These are phyloP conservation scores for Sarcoramphus papa DNA, from an alignment of 2,797 vertebrate species.

Conservation along the genomic window DNA sequence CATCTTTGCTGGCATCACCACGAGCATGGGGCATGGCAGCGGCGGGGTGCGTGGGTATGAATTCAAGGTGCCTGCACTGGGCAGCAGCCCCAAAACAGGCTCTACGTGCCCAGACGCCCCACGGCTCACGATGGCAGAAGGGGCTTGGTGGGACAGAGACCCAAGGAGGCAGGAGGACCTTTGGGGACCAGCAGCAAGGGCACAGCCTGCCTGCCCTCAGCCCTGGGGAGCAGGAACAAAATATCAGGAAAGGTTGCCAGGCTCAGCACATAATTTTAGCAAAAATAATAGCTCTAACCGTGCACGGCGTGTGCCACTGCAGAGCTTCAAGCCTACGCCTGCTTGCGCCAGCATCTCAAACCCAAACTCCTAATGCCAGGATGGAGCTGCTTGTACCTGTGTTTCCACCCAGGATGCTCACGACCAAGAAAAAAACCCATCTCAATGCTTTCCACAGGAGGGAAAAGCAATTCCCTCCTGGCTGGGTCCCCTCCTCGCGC, in stretches of 20 bases:
- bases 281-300: not conserved
- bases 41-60: fast-evolving
- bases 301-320: fast-evolving
- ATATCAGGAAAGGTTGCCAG: not conserved
- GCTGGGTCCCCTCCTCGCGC: not conserved
- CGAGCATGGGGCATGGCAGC: not conserved
- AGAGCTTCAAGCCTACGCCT: not conserved
- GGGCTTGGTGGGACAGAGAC: not conserved
- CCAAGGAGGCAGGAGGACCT: not conserved
- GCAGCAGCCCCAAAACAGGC: not conserved
- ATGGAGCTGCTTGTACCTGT: not conserved
- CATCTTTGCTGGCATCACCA: not conserved
- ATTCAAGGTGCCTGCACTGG: not conserved
- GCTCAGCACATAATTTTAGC: not conserved
- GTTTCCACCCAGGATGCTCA: not conserved
- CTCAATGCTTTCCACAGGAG: not conserved
- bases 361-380: not conserved
- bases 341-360: not conserved
- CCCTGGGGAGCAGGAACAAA: not conserved
- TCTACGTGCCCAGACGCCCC: not conserved
- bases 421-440: not conserved
- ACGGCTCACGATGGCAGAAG: fast-evolving
- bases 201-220: not conserved
- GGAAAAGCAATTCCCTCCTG: not conserved
- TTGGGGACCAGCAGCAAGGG: not conserved